These are phyloP conservation scores for Lamellibrachia satsuma DNA, from an alignment of 2,888 invertebrate genomes.

Conservation along the genomic window DNA sequence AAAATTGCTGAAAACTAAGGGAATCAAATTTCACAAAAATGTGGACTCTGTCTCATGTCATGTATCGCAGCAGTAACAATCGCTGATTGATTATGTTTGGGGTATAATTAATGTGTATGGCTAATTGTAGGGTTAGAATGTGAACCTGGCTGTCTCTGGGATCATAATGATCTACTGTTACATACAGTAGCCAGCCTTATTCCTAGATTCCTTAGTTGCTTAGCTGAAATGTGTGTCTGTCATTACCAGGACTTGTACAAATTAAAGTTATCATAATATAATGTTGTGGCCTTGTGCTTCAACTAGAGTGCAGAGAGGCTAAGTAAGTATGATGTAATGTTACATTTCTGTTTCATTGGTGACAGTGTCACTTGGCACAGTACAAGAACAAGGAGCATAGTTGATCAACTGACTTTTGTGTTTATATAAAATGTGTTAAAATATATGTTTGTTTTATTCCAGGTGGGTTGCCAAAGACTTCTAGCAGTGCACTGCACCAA, in stretches of 20 bases:
- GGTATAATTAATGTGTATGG: not conserved
- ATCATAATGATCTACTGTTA: constrained; percentile 13
- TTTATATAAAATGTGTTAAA: not conserved
- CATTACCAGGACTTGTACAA: not conserved
- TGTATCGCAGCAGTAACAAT: not conserved
- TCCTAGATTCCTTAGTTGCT: not conserved
- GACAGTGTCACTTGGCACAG: not conserved
- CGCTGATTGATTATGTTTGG: not conserved
- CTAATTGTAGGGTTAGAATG: constrained; percentile 10
- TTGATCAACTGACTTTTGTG: not conserved
- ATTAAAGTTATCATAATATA: not conserved
- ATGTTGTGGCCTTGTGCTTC: not conserved
- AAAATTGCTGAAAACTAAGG: not conserved
- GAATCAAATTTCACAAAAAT: not conserved
- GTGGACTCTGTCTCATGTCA: not conserved
- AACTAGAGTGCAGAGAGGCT: no score
- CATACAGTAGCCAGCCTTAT: not conserved
- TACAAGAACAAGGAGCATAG: not conserved
- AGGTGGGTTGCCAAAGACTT: not conserved
- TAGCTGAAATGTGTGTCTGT: not conserved
- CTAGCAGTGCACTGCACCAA: not conserved
- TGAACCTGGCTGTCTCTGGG: not conserved
- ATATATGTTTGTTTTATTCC: not conserved
- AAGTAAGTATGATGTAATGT: not conserved
- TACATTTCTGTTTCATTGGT: not conserved